Percentiles rank a stretch among this genome's conserved stretches.
Conservation (phyloP, 1,140 invertebrate species). For the Musca vetustissima region DNA sequence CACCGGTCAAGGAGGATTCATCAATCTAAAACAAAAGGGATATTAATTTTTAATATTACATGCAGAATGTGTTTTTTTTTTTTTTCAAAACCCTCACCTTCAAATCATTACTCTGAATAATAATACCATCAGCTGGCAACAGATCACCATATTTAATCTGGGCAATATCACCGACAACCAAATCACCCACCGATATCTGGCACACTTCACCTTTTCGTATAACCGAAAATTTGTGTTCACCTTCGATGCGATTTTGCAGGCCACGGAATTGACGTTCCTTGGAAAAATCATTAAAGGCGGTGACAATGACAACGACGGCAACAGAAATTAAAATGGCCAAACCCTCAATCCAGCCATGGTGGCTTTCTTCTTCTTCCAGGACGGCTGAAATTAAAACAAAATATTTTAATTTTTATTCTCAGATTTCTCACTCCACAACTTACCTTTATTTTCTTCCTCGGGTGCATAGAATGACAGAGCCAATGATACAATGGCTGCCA, state of each 20-base stretch:
- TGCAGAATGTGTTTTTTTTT: too few species aligned
- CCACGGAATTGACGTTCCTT: slow-evolving; percentile 98
- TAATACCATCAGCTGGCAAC: slow-evolving; percentile 94
- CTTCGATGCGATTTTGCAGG: slow-evolving; percentile 96
- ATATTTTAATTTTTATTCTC: background rate
- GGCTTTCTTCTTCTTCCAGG: slow-evolving; percentile 79
- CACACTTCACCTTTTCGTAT: slow-evolving; percentile 89
- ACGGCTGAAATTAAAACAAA: slow-evolving; percentile 56
- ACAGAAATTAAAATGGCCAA: slow-evolving; percentile 97
- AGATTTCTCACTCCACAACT: slow-evolving; percentile 32
- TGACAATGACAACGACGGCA: slow-evolving; percentile 96
- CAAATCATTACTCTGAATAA: slow-evolving; percentile 98
- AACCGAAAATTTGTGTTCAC: slow-evolving; percentile 97
- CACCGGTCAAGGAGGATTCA: slow-evolving; percentile 97
- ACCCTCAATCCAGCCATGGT: slow-evolving; percentile 98
- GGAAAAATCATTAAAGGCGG: slow-evolving; percentile 98
- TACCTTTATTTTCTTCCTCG: slow-evolving; percentile 63
- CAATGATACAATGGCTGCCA: slow-evolving; percentile 91
- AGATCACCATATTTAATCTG: slow-evolving; percentile 97
- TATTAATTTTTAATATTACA: too few species aligned
- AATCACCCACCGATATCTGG: slow-evolving; percentile 94
- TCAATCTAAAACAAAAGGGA: slow-evolving; percentile 67
- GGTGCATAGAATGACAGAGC: slow-evolving; percentile 91
- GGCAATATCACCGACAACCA: slow-evolving; percentile 98
- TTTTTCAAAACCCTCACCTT: slow-evolving; percentile 71